Conservation (phyloP, 2,797 vertebrate species). For the Coilia nasus region DNA sequence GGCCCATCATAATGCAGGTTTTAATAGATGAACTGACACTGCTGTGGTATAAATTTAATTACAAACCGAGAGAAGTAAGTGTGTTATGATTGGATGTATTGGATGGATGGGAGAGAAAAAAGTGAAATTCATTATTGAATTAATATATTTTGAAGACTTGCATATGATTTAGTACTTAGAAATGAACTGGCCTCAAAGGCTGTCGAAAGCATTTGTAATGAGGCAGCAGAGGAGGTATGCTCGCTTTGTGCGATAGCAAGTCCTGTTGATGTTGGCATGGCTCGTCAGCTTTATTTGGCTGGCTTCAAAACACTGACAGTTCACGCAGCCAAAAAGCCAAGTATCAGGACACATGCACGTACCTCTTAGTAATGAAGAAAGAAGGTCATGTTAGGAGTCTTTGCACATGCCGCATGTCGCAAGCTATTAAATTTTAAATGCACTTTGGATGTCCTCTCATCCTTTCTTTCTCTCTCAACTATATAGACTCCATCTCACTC, state of each 20-base stretch:
- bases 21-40: neutral
- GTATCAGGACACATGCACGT: neutral
- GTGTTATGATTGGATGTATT: neutral
- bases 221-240: conserved; percentile 28
- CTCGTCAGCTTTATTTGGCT: conserved; percentile 37
- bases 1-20: conserved; percentile 43
- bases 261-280: conserved; percentile 44
- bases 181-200: neutral
- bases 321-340: conserved; percentile 29
- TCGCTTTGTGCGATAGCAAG: conserved; percentile 26
- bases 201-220: conserved; percentile 23
- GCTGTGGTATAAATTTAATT: conserved; percentile 15
- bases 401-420: neutral
- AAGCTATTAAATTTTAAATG: neutral
- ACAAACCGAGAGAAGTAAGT: neutral
- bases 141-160: conserved; percentile 8
- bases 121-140: neutral
- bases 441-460: neutral
- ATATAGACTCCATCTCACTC: no score
- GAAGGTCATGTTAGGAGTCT: neutral
- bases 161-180: neutral
- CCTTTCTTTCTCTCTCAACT: neutral
- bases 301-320: conserved; percentile 27
- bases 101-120: neutral
- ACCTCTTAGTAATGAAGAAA: neutral